Evolutionary conservation across 2,888 invertebrate species (phyloP), one percentile per base, ranked within the genome.

Genomic region (Lycophotia porphyrea): DNA sequence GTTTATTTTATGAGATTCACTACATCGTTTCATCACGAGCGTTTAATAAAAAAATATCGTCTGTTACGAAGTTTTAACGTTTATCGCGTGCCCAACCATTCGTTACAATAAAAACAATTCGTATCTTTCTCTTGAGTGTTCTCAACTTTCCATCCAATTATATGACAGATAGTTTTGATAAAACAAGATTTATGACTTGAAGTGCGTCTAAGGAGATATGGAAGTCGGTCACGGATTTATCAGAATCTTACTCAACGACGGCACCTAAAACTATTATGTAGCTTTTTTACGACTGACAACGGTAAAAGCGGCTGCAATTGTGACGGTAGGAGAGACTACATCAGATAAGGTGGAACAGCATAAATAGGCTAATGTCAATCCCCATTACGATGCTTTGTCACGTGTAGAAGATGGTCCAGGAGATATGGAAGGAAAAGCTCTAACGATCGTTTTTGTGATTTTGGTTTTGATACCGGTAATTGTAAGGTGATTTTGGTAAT

Each of bases 341-440:
- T 93, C 91, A 90, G 95, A 95, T 95, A 95, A 94, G 90, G 86
- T 86, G 78, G 80, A 88, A 88, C 88, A 90, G 89, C 88, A 90
- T 90, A 92, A 94, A 95, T 95, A 93, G 95, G 94, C 93, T 95
- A 95, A 95, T 94, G 94, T 93, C 92, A 91, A 91, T 90, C 89
- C 91, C 91, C 93, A 95, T 95, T 95, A 95, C 89, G 88, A 89
- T 93, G 93, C 90, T 93, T 92, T 94, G 95, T 95, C 94, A 95
- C 95, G 95, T 95, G 91, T 90, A 88, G 90, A 91, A 92, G 95
- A 93, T 93, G 91, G 81, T 90, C 86, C 73, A 85, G 89, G 90
- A 87, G 88, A 90, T 89, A 90, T 69, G 81, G 82, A 87, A 81
- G 87, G 84, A 80, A 81, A 88, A 80, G 65, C 79, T 84, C 71